Base-by-base conservation (phyloP, 1,140 invertebrate genomes). In the Solen grandis region DNA sequence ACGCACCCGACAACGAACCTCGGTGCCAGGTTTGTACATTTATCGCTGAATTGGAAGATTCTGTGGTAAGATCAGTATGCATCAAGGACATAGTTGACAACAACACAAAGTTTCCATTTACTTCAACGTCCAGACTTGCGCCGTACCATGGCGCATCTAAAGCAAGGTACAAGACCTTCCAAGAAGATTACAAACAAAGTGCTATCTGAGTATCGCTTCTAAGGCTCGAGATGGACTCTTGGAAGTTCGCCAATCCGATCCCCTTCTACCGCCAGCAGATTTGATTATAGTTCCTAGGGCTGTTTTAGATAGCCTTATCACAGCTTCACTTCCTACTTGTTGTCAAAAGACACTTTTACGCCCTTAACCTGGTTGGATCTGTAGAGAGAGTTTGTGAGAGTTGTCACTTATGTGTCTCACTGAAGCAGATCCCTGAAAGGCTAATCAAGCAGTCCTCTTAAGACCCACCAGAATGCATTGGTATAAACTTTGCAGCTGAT, bases 131-230 rank as follows among this genome's bases (percentile, higher is more conserved):
- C 70, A 25, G 82, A 85, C 38, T 36, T 83, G 41, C 63, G 70
- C 5, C 57, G 70, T 5, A 31, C 29, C 5, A 1, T n/a, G 1
- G 59, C 84, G 31, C 60, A 84, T 74, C 33, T 76, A 10, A 38
- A 38, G 31, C 76, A 77, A 63, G 74, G 74, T n/a, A 83, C 81
- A 1, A 8, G 84, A 2, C 76, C 76, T 1, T 84, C 73, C 0
- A 84, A 81, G 69, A 83, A 84, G 38, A 59, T 72, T 14, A 84
- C 60, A 16, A 79, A 84, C 59, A 5, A 85, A 85, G 52, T 33
- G 81, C 3, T 81, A 85, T 52, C 38, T 85, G 8, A 46, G 73
- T 31, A 78, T 78, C 14, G 65, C 41, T 2, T 57, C 85, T 1
- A 65, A 82, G 19, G 36, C 80, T 27, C 69, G 54, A 50, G 85